Base-by-base conservation (phyloP, 2,797 vertebrate genomes). In the Galaxias olidus region DNA sequence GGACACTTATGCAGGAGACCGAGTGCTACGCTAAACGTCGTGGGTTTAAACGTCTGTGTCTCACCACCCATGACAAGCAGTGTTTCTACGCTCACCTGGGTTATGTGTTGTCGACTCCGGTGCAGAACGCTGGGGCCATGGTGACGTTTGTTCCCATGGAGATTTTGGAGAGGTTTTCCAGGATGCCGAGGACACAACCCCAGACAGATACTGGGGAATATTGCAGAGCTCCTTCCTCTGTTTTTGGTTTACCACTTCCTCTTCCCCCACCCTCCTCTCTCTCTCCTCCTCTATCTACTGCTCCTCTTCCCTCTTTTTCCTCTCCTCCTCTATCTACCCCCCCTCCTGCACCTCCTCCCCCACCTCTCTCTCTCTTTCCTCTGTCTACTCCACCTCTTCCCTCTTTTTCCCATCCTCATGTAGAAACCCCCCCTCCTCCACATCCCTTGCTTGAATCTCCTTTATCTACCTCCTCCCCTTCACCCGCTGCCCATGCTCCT, bases 21-120 rank as follows among this genome's bases (percentile, higher is more conserved):
- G 96, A 98, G 82, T 73, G 1, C n/a, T 98, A 96, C 19, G 93
- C 95, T 4, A 86, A 9, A n/a, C 76, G 71, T 11, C 86, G 83
- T 46, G 94, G 95, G 10, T 97, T 94, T 69, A 49, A 1, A 46
- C 86, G 88, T 14, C 87, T 99, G 58, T 95, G 87, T 71, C 94
- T 98, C 56, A 97, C 94, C 69, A 98, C 97, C 0, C 97, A 96
- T 0, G 95, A 99, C 65, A 95, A 98, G 81, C 93, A 96, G 82
- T 81, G 92, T 61, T 99, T 99, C 85, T 98, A 98, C 1, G 84
- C 91, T 52, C 96, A 95, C 76, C 80, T 99, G 17, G 97, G 96
- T 51, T 99, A 93, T 0, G 66, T 66, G 18, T 86, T 92, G 57
- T 93, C 94, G 0, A 73, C 86, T 5, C 97, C 96, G 0, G 96